phyloP scores from a whole-genome alignment of 2,888 invertebrate species.

The Ophion slaviceki region DNA sequence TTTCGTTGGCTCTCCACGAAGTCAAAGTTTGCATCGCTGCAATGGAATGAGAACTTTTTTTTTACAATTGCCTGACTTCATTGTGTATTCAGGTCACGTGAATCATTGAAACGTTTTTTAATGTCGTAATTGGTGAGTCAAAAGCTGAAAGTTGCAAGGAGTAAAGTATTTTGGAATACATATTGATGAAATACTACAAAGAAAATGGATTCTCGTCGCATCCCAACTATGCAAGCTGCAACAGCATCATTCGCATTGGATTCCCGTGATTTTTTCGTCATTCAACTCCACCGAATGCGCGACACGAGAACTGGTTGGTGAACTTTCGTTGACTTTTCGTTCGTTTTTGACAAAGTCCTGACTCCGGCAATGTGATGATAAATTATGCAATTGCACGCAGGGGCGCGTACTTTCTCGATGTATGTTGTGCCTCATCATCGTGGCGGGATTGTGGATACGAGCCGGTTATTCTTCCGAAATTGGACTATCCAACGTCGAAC shows the following conservation, averaged over 20 bases:
- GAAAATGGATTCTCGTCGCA: too few relatives aligned
- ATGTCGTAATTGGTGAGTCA: too few relatives aligned
- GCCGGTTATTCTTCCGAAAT: constrained; percentile 29
- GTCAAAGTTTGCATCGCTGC: too few relatives aligned
- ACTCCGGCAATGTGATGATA: background rate
- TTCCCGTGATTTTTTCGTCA: background rate
- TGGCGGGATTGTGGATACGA: background rate
- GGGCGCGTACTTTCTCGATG: constrained; percentile 8
- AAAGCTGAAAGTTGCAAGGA: too few relatives aligned
- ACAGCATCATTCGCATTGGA: background rate
- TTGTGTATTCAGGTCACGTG: too few relatives aligned
- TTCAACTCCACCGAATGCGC: background rate
- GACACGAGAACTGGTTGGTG: background rate
- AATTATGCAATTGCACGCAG: constrained; percentile 46
- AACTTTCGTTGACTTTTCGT: constrained; percentile 12
- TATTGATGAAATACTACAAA: too few relatives aligned
- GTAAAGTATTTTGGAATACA: too few relatives aligned
- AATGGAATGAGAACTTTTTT: too few relatives aligned
- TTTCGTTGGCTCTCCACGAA: too few relatives aligned
- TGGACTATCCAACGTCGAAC: background rate
- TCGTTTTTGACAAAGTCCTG: background rate
- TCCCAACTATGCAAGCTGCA: background rate
- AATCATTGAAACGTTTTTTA: too few relatives aligned
- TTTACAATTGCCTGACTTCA: too few relatives aligned
- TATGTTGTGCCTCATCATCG: constrained; percentile 31